Evolutionary conservation across 2,797 vertebrate species (phyloP).

Genomic region (Trichosurus vulpecula): DNA sequence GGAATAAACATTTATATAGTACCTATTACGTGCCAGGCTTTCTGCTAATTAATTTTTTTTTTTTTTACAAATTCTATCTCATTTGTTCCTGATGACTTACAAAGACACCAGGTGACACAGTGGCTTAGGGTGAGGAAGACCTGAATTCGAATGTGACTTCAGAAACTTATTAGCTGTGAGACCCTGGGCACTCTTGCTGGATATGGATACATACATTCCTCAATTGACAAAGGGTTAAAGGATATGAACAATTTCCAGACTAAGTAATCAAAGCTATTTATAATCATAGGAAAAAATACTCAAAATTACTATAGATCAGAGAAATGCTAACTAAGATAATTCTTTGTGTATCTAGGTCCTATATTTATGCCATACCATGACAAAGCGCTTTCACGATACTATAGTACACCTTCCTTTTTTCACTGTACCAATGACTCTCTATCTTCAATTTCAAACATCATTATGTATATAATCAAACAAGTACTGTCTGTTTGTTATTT

Average conservation of each 20-base stretch:
- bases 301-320: too few relatives aligned
- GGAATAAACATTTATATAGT: neutral
- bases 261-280: neutral
- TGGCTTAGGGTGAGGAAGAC: neutral
- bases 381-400: neutral
- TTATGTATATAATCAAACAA: neutral
- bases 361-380: neutral
- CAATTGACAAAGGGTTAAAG: neutral
- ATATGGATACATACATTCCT: neutral
- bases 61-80: neutral
- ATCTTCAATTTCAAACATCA: neutral
- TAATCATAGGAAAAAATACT: neutral
- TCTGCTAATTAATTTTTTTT: neutral
- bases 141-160: neutral
- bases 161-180: neutral
- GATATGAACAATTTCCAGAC: neutral
- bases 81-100: neutral
- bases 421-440: neutral
- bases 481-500: neutral
- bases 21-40: too few relatives aligned
- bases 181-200: neutral
- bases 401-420: neutral
- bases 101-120: neutral
- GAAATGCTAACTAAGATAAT: too few relatives aligned
- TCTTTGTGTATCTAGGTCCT: neutral